Conservation (phyloP, 1,140 invertebrate species). For the Pseudoatta argentina region DNA sequence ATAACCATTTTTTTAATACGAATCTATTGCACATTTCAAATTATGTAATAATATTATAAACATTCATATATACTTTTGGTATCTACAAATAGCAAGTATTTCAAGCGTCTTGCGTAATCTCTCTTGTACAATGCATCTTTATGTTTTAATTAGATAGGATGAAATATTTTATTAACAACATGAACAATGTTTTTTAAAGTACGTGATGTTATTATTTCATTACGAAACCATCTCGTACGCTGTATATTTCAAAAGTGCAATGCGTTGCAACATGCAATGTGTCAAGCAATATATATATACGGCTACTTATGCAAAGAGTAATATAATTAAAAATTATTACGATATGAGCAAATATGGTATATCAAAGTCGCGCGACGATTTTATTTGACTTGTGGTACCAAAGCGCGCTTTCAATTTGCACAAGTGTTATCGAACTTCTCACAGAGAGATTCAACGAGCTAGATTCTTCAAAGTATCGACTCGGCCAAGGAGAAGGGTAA, state of each 20-base stretch:
- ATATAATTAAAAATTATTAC: slow-evolving; percentile 13
- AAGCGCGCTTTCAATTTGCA: slow-evolving; percentile 55
- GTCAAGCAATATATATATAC: neutral
- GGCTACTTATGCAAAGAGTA: neutral
- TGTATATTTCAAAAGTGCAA: neutral
- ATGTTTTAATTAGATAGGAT: neutral
- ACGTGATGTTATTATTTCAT: neutral
- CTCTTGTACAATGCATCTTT: neutral
- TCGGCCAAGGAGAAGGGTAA: slow-evolving; percentile 50
- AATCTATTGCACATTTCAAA: neutral
- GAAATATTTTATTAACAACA: neutral
- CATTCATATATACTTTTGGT: neutral
- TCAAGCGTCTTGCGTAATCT: neutral
- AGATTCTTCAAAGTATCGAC: slow-evolving; percentile 55
- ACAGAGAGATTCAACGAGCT: slow-evolving; percentile 72
- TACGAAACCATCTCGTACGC: neutral
- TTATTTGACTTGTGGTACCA: slow-evolving; percentile 1
- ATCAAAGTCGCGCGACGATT: neutral
- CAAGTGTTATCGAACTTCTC: slow-evolving; percentile 72
- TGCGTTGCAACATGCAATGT: neutral
- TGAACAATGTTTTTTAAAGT: neutral
- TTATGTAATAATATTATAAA: neutral
- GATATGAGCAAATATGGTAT: slow-evolving; percentile 10
- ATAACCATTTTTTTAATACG: too few relatives aligned
- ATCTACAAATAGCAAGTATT: neutral